Base-by-base conservation (phyloP, 2,797 vertebrate genomes). In the Heterohyrax brucei region DNA sequence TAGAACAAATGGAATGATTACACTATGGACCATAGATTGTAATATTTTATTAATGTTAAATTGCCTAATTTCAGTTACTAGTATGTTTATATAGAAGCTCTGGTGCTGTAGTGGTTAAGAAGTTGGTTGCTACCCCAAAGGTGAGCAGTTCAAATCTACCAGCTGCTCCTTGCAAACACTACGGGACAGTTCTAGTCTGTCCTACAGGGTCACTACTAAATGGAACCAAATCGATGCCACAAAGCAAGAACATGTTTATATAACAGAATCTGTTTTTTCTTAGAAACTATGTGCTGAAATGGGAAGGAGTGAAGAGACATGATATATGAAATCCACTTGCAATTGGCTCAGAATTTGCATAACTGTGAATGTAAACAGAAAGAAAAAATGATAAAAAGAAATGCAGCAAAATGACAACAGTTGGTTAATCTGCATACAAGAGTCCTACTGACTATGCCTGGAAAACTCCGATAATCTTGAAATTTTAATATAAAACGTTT, bases 201-300 rank as follows among this genome's bases (percentile, higher is more conserved):
- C 53, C 53, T 56, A 56, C 2, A 56, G 53, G 53, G 53, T 16
- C 53, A 56, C 53, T 56, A 56, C 1, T 0, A 56, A 3, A 16
- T 16, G 18, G 53, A 73, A 7, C 22, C 8, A 4, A 73, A 33
- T 19, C 1, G 3, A 9, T 30, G 3, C 3, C 8, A 53, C 53
- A 8, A 14, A 5, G 18, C 4, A 21, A 73, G 13, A 30, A 1
- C 18, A 39, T 59, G 44, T 73, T 85, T 62, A 24, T 44, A 46
- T 14, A 50, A 78, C 77, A 59, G 28, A 73, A 33, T 80, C 80
- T 68, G 56, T 24, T 18, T 72, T 84, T 88, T 61, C 64, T 89
- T 93, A 93, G 91, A 93, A 72, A 86, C 9, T 50, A 50, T 22
- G 19, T 88, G 21, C 33, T 72, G 22, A 61, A 30, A 24, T 59